Evolutionary conservation across 2,797 vertebrate genomes (phyloP).

Genomic region (Parambassis ranga): DNA sequence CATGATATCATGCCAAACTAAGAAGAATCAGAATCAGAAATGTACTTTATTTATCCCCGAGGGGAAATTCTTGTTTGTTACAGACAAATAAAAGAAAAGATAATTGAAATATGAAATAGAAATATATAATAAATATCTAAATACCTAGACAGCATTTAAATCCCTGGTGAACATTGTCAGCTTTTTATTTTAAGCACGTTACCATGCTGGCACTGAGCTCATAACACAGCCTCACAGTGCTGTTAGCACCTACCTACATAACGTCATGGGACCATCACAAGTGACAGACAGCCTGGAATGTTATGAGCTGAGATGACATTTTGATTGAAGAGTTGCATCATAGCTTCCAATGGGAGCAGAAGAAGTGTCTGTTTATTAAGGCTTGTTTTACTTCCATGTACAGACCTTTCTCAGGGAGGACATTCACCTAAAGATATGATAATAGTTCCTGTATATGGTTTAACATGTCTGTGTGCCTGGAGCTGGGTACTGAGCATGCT

Average conservation of each 20-base stretch:
- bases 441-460: neutral
- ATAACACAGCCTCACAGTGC: neutral
- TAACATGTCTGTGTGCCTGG: neutral
- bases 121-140: too few species aligned
- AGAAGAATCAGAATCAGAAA: too few species aligned
- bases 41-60: too few species aligned
- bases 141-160: too few species aligned
- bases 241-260: neutral
- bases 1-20: too few species aligned
- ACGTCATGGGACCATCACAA: neutral
- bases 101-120: too few species aligned
- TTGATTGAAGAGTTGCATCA: slow-evolving; percentile 11
- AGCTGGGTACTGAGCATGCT: neutral
- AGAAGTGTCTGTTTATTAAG: neutral
- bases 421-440: neutral
- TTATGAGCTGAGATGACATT: slow-evolving; percentile 23
- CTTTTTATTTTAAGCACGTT: neutral
- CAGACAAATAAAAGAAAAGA: too few species aligned
- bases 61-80: too few species aligned
- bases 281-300: neutral
- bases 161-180: neutral
- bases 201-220: neutral
- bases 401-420: neutral
- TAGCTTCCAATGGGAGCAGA: neutral
- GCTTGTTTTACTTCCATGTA: neutral